A percentile compares a stretch with the other conserved stretches of the same genome.
Evolutionary conservation across 2,797 vertebrate species (phyloP).

Genomic region (Rhyacichthys aspro): DNA sequence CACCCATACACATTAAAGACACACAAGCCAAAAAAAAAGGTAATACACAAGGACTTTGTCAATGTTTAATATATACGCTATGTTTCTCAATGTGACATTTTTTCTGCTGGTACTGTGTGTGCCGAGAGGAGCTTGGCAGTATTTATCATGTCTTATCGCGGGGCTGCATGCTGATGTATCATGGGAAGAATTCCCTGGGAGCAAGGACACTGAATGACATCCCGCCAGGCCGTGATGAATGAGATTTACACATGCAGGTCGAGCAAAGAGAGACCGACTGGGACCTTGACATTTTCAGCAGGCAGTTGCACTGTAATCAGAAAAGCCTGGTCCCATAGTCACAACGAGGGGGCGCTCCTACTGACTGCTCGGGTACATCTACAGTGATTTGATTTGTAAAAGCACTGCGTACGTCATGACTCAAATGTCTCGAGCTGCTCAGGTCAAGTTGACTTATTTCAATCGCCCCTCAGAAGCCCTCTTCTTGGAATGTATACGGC

Average conservation of each 20-base stretch:
- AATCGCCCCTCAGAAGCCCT: conserved; percentile 8
- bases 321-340: conserved; percentile 1
- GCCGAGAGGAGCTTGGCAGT: conserved; percentile 15
- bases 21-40: conserved; percentile 10
- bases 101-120: conserved; percentile 23
- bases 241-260: conserved; percentile 54
- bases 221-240: conserved; percentile 50
- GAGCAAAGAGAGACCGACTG: conserved; percentile 36
- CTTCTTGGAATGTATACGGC: conserved; percentile 22
- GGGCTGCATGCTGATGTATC: conserved; percentile 48
- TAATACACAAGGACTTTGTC: conserved; percentile 32
- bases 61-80: conserved; percentile 14
- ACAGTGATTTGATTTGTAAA: background rate
- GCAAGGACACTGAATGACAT: conserved; percentile 58
- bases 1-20: background rate
- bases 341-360: conserved; percentile 18
- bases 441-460: conserved; percentile 34
- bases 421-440: conserved; percentile 7
- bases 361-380: background rate
- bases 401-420: background rate
- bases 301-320: conserved; percentile 12
- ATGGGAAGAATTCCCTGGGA: conserved; percentile 40
- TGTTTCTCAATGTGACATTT: conserved; percentile 22
- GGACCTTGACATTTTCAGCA: conserved; percentile 49
- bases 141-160: conserved; percentile 45